A percentile compares a stretch with the other conserved stretches of the same genome.
phyloP scores from a whole-genome alignment of 2,797 vertebrate genomes.

The Mionectes olivaceus region DNA sequence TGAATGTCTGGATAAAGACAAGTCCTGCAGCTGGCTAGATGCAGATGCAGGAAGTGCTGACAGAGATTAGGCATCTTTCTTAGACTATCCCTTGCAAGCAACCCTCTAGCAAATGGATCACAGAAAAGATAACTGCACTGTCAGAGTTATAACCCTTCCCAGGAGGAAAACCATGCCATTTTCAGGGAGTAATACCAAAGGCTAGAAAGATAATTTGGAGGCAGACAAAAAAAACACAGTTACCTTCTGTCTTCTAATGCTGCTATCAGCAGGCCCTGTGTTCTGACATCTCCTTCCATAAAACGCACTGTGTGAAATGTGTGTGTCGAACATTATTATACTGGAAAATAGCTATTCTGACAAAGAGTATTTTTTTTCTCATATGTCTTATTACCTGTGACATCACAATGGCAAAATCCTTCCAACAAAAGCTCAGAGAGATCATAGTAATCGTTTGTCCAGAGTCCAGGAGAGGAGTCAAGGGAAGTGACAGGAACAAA shows the following conservation, averaged over 20 bases:
- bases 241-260: not conserved
- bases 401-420: not conserved
- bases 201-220: not conserved
- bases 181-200: not conserved
- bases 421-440: not conserved
- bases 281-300: not conserved
- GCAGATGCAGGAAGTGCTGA: not conserved
- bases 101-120: not conserved
- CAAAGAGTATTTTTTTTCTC: not conserved
- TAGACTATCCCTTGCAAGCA: not conserved
- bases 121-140: not conserved
- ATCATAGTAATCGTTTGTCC: not conserved
- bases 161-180: not conserved
- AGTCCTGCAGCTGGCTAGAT: not conserved
- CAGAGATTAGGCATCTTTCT: not conserved
- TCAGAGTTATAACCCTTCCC: not conserved
- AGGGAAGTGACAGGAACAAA: not conserved
- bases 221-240: not conserved
- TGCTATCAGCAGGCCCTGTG: not conserved
- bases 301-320: rapidly evolving
- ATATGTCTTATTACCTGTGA: not conserved
- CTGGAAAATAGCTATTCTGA: not conserved
- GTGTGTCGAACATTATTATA: not conserved
- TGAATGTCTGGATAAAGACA: not conserved
- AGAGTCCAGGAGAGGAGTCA: not conserved